Conservation (phyloP, 2,797 vertebrate genomes). For the Acanthurus leucopareius region DNA sequence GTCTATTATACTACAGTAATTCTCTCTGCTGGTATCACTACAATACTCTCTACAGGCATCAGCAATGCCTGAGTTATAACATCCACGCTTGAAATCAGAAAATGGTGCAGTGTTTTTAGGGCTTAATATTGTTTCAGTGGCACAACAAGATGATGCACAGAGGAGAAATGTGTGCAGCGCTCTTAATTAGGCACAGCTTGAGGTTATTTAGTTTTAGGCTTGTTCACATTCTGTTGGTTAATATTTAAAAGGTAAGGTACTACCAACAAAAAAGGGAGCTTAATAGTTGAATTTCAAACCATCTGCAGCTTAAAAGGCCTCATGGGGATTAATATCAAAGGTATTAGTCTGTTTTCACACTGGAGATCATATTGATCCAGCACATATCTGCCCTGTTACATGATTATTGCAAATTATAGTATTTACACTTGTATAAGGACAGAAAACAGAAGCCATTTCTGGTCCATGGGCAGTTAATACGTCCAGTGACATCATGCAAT, state of each 20-base stretch:
- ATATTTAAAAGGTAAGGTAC: background rate
- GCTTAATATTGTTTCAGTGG: background rate
- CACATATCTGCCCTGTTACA: background rate
- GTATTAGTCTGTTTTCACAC: background rate
- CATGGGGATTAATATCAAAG: background rate
- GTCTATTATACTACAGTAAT: background rate
- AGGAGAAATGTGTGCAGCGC: background rate
- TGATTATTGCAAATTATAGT: background rate
- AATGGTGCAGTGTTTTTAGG: background rate
- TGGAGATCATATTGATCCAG: background rate
- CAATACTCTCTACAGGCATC: background rate
- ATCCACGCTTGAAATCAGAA: slow-evolving; percentile 2
- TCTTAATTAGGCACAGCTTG: background rate
- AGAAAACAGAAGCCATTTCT: slow-evolving; percentile 5
- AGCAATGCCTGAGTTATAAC: background rate
- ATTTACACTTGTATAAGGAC: slow-evolving; percentile 1
- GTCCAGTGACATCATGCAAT: slow-evolving; percentile 53
- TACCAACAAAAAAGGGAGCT: background rate
- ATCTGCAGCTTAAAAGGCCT: background rate
- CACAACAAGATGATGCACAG: slow-evolving; percentile 3
- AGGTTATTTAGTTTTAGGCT: background rate
- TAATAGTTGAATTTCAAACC: slow-evolving; percentile 7
- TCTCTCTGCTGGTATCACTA: background rate
- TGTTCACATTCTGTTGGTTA: background rate
- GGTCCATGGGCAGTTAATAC: slow-evolving; percentile 27